Evolutionary conservation across 2,797 vertebrate genomes (phyloP), one percentile per base, ranked within the genome.

Genomic region (Lacerta bilineata): DNA sequence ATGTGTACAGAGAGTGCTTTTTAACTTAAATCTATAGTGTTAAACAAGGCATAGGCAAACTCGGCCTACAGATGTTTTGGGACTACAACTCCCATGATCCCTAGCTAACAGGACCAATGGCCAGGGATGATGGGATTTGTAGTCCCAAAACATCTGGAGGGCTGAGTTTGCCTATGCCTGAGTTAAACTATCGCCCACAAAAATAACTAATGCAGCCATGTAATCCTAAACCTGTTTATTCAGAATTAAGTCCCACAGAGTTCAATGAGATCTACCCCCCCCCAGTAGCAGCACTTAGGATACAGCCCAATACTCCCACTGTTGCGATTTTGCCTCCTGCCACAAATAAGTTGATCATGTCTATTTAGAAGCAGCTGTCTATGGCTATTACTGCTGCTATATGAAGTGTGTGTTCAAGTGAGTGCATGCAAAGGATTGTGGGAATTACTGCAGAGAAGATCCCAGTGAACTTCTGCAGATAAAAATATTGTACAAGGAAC

Each of bases 391-490:
- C 64, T 17, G 41, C 43, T 20, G 69, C 10, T 68, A 18, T 69
- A 15, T 64, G 80, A 25, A 82, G 36, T 29, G 61, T 68, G 75
- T 68, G 75, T 29, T 69, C 64, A 78, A 68, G 43, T 78, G 41
- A 78, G 11, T 10, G n/a, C n/a, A 25, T 43, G 25, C 41, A 86
- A 77, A 41, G 41, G 27, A 69, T 69, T 69, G 75, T 27, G 20
- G 76, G 84, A 68, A 78, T 50, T 79, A 55, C 66, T 86, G 64
- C 59, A 39, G n/a, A 86, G 23, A 27, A 85, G 39, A 76, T 85
- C 33, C 71, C 29, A 41, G 39, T 39, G n/a, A 64, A 76, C 72
- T 66, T 41, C 29, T 43, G 39, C 33, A 66, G 36, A 77, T n/a
- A 76, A 66, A 76, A 6, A 55, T 55, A 6, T 46, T 76, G 55